Conservation (phyloP, 2,888 invertebrate genomes). For the Saturnia japonica region DNA sequence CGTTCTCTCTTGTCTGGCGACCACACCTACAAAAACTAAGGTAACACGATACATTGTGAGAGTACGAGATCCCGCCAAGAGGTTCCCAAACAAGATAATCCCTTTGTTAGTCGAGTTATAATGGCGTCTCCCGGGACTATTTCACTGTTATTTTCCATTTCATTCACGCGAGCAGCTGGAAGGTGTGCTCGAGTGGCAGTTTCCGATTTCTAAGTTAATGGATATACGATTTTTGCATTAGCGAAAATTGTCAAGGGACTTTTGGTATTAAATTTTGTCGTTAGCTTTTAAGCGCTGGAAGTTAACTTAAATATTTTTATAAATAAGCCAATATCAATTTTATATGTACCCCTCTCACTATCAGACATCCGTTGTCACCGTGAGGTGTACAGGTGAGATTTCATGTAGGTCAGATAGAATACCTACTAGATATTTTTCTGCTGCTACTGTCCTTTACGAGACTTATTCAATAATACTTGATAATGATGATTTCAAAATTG, state of each 20-base stretch:
- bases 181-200: slow-evolving; percentile 65
- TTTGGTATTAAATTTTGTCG: slow-evolving; percentile 32
- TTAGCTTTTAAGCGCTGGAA: neutral
- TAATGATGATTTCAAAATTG: too few relatives aligned
- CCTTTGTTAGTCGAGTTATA: slow-evolving; percentile 75
- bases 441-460: neutral
- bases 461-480: neutral
- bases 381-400: neutral
- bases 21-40: slow-evolving; percentile 75
- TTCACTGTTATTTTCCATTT: slow-evolving; percentile 48
- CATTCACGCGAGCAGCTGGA: slow-evolving; percentile 69
- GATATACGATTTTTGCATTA: slow-evolving; percentile 64
- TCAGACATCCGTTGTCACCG: neutral
- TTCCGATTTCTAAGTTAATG: slow-evolving; percentile 74
- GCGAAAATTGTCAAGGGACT: slow-evolving; percentile 42
- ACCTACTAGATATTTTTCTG: neutral
- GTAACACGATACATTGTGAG: slow-evolving; percentile 73
- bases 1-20: slow-evolving; percentile 56
- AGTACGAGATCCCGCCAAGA: slow-evolving; percentile 75
- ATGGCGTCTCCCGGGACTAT: slow-evolving; percentile 67
- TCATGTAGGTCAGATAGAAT: neutral
- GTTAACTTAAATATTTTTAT: neutral
- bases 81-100: slow-evolving; percentile 80
- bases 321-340: neutral
- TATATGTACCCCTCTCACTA: neutral